These are phyloP conservation scores for Eupelmus urozonus DNA, from an alignment of 2,888 invertebrate genomes.

Conservation along the genomic window DNA sequence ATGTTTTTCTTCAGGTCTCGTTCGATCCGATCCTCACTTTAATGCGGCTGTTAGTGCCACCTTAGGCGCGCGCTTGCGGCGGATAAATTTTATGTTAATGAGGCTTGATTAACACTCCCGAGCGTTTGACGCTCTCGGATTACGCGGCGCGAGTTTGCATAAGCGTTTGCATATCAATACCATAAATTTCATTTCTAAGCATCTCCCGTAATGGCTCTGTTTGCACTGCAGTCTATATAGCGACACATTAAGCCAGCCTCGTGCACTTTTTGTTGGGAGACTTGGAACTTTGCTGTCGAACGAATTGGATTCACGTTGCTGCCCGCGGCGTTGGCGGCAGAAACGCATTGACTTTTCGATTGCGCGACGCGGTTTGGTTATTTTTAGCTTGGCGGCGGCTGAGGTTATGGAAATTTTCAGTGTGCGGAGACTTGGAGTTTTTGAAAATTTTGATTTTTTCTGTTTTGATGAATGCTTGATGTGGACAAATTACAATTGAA, in stretches of 20 bases:
- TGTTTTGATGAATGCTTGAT: no score
- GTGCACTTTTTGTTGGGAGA: neutral
- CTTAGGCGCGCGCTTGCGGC: conserved; percentile 38
- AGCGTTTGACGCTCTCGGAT: conserved; percentile 51
- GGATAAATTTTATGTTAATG: conserved; percentile 51
- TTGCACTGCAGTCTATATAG: conserved; percentile 17
- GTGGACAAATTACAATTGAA: no score
- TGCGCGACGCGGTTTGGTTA: neutral
- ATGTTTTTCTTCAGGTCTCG: neutral
- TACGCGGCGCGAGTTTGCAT: conserved; percentile 50
- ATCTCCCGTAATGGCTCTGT: conserved; percentile 44
- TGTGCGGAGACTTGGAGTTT: no score
- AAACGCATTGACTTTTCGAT: conserved; percentile 16
- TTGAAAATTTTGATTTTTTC: no score
- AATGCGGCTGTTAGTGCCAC: conserved; percentile 46
- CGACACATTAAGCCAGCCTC: no score
- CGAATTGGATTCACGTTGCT: neutral
- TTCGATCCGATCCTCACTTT: conserved; percentile 38
- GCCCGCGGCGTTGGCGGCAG: neutral
- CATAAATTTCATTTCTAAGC: conserved; percentile 42
- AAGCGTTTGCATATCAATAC: conserved; percentile 50
- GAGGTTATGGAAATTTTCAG: no score
- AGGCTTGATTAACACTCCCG: conserved; percentile 51
- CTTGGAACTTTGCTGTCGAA: neutral
- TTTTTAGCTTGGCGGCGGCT: no score